Evolutionary conservation across 2,797 vertebrate genomes (phyloP).

Genomic region (Adelosebastes latens): DNA sequence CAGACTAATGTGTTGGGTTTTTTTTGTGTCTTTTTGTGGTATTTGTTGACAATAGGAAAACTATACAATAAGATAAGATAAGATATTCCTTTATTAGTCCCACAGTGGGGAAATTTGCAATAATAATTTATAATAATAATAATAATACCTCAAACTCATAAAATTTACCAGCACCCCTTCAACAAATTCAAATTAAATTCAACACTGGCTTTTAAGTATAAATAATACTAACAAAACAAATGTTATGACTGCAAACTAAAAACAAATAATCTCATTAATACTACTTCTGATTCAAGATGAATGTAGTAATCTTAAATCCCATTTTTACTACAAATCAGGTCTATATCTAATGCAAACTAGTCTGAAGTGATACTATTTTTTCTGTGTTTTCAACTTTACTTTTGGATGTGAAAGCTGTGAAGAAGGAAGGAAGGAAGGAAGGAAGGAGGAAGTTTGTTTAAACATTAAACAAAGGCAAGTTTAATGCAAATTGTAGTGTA

Average conservation of each 20-base stretch:
- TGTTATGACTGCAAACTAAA: not conserved
- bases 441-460: too few relatives aligned
- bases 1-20: not conserved
- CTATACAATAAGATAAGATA: not conserved
- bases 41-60: not conserved
- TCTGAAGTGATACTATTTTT: not conserved
- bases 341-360: not conserved
- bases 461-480: not conserved
- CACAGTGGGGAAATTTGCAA: too few relatives aligned
- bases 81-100: too few relatives aligned
- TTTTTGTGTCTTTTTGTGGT: not conserved
- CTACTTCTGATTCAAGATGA: not conserved
- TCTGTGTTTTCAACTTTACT: not conserved
- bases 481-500: not conserved
- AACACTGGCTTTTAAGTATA: not conserved
- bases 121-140: too few relatives aligned
- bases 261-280: not conserved
- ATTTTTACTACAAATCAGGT: not conserved
- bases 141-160: not conserved
- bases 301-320: not conserved
- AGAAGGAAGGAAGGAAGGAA: too few relatives aligned
- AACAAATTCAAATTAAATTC: not conserved
- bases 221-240: not conserved
- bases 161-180: not conserved
- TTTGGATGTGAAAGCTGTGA: not conserved